These are phyloP conservation scores for Drosophila neocordata DNA, from an alignment of 1,140 invertebrate genomes.

Conservation along the genomic window DNA sequence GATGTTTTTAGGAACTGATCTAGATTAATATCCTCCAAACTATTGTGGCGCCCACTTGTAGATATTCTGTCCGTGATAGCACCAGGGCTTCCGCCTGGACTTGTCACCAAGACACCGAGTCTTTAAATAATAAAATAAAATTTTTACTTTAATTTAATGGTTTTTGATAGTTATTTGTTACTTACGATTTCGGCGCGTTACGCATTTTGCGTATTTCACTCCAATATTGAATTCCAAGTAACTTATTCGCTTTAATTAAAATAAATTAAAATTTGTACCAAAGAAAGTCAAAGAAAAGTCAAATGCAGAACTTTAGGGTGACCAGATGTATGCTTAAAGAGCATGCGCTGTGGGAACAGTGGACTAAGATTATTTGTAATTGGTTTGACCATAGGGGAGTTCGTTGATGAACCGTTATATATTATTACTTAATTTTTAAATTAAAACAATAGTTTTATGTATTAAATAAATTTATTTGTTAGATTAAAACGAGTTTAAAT, in stretches of 20 bases:
- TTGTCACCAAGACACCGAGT: constrained; percentile 71
- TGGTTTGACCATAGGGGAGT: no score
- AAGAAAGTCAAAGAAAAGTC: constrained; percentile 70
- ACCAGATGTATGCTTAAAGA: constrained; percentile 30
- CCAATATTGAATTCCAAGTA: neutral
- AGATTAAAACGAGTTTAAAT: no score
- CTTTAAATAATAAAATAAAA: constrained; percentile 25
- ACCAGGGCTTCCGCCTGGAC: constrained; percentile 66
- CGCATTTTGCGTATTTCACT: constrained; percentile 57
- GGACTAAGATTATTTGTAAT: neutral
- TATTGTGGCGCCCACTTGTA: constrained; percentile 84
- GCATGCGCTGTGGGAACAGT: constrained; percentile 5
- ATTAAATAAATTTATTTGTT: no score
- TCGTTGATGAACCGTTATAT: no score
- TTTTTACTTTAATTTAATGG: neutral
- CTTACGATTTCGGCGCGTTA: constrained; percentile 76
- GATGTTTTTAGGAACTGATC: constrained; percentile 91
- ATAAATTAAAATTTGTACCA: constrained; percentile 54
- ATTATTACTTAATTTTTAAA: no score
- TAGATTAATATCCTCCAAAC: constrained; percentile 88
- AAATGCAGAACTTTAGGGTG: constrained; percentile 53
- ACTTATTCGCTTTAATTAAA: constrained; percentile 44
- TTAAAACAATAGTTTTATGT: no score
- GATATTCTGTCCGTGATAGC: constrained; percentile 46
- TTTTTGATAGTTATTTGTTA: neutral